phyloP scores from a whole-genome alignment of 2,113 vertebrate species.

The Pelecanoides urinatrix region DNA sequence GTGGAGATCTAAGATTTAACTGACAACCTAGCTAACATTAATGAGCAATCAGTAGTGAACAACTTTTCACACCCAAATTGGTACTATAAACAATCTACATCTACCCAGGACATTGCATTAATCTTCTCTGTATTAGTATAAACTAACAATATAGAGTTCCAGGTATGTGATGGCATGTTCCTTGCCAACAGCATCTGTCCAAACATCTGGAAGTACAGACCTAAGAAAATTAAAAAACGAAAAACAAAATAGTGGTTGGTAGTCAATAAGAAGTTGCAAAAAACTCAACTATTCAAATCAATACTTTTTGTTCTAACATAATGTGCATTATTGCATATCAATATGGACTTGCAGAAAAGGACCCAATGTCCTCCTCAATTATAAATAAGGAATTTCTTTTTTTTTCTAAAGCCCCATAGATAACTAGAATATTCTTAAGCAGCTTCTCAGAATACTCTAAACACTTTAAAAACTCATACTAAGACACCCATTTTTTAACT shows the following conservation, averaged over 20 bases:
- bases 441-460: not conserved
- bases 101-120: not conserved
- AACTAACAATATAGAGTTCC: not conserved
- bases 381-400: not conserved
- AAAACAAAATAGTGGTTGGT: not conserved
- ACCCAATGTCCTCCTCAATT: not conserved
- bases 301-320: not conserved
- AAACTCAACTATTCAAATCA: not conserved
- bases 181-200: not conserved
- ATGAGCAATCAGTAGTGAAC: not conserved
- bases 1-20: not conserved
- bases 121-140: not conserved
- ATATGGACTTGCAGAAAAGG: not conserved
- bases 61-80: not conserved
- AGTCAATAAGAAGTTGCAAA: not conserved
- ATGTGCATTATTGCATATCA: not conserved
- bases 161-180: not conserved
- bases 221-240: not conserved
- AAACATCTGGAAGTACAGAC: not conserved
- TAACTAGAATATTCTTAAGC: not conserved
- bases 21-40: not conserved
- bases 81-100: not conserved
- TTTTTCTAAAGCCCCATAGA: not conserved
- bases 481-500: not conserved
- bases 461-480: not conserved